A percentile compares a stretch with the other conserved stretches of the same genome.
Evolutionary conservation across 2,888 invertebrate species (phyloP).

Genomic region (Dasysyrphus tricinctus): DNA sequence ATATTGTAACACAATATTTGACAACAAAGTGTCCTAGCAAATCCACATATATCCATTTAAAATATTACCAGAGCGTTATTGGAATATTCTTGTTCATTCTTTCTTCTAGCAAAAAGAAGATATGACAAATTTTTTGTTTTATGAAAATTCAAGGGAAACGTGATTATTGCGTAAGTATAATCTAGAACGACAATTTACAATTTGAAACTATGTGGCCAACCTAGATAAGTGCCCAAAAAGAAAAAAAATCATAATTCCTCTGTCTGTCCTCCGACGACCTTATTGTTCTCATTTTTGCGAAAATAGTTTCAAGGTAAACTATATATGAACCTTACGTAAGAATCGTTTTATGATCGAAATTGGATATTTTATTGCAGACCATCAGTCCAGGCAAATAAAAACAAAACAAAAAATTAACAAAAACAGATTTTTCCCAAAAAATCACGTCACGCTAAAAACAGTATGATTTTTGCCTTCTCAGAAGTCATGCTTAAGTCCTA

Average conservation of each 20-base stretch:
- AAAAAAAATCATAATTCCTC: constrained; percentile 43
- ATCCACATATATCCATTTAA: neutral
- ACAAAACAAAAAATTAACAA: constrained; percentile 13
- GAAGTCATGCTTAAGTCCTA: constrained; percentile 21
- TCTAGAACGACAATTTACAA: constrained; percentile 26
- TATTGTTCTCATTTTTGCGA: constrained; percentile 68
- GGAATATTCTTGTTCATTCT: constrained; percentile 20
- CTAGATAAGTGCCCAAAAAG: constrained; percentile 62
- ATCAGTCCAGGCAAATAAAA: neutral
- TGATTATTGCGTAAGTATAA: constrained; percentile 66
- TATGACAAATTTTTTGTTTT: constrained; percentile 30
- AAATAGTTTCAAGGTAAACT: constrained; percentile 67
- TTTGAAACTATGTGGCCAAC: constrained; percentile 34
- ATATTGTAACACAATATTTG: constrained; percentile 34
- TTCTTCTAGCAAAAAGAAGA: neutral
- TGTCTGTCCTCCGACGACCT: constrained; percentile 55
- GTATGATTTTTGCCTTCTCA: constrained; percentile 41
- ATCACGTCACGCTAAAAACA: constrained; percentile 51
- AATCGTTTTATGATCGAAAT: constrained; percentile 67
- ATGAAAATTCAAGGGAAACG: constrained; percentile 46
- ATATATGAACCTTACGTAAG: constrained; percentile 57
- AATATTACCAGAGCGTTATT: constrained; percentile 16
- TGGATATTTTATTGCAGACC: constrained; percentile 49
- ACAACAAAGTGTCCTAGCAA: constrained; percentile 24
- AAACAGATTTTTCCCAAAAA: constrained; percentile 52